A percentile compares a stretch with the other conserved stretches of the same genome.
Conservation (phyloP, 2,888 invertebrate species). For the Tubiluchus corallicola region DNA sequence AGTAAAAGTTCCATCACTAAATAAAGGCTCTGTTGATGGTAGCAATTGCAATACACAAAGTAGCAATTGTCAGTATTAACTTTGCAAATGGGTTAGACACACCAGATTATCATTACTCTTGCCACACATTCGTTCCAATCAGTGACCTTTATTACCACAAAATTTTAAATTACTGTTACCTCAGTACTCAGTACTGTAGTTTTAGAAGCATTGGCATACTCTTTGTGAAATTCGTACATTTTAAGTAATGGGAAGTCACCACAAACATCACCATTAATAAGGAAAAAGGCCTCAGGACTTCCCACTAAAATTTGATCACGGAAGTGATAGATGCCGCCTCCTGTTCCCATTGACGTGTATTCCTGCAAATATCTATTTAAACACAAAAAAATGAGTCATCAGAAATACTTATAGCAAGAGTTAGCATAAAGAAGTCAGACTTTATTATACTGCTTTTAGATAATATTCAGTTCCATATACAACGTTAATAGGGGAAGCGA, state of each 20-base stretch:
- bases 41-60: too few relatives aligned
- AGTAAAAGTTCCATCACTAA: too few relatives aligned
- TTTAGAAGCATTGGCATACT: slow-evolving; percentile 18
- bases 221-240: slow-evolving; percentile 38
- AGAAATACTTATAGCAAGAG: too few relatives aligned
- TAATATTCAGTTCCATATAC: too few relatives aligned
- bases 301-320: slow-evolving; percentile 78
- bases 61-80: too few relatives aligned
- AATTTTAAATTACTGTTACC: slow-evolving; percentile 17
- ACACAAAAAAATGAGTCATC: too few relatives aligned
- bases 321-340: slow-evolving; percentile 90
- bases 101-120: not conserved
- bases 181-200: slow-evolving; percentile 64
- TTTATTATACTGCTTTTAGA: not conserved
- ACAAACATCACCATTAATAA: slow-evolving; percentile 93
- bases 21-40: too few relatives aligned
- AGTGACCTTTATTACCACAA: slow-evolving; percentile 9
- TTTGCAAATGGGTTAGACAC: too few relatives aligned
- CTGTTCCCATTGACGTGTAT: slow-evolving; percentile 80
- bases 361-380: slow-evolving; percentile 70
- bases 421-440: too few relatives aligned
- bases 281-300: slow-evolving; percentile 69
- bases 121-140: not conserved
- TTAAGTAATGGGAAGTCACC: slow-evolving; percentile 80
- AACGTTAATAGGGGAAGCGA: too few relatives aligned